Evolutionary conservation across 2,113 vertebrate genomes (phyloP).

Genomic region (Nannobrachium achirus): DNA sequence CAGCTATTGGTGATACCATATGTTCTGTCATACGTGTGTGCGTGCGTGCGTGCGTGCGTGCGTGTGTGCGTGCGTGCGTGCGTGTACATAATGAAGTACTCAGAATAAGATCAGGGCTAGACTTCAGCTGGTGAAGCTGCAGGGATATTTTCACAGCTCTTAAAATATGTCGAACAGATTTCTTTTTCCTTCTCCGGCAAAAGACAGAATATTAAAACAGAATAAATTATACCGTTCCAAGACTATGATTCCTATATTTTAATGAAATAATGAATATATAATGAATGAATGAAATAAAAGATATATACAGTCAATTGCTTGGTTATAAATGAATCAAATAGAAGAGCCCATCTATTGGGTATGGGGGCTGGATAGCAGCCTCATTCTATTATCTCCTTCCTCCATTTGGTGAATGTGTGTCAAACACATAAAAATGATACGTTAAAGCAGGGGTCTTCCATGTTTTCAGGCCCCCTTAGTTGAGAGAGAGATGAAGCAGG

Average conservation of each 20-base stretch:
- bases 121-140: conserved; percentile 19
- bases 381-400: conserved; percentile 31
- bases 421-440: conserved; percentile 29
- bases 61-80: not conserved
- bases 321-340: not conserved
- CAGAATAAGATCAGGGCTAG: conserved; percentile 15
- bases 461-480: too few species aligned
- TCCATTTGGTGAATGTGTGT: conserved; percentile 11
- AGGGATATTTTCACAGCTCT: conserved; percentile 29
- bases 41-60: not conserved
- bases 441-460: too few species aligned
- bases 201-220: conserved; percentile 17
- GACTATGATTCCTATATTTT: conserved; percentile 27
- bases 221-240: conserved; percentile 19
- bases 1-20: conserved; percentile 68
- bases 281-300: too few species aligned
- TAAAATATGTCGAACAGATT: conserved; percentile 23
- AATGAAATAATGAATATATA: conserved; percentile 17
- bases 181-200: conserved; percentile 1
- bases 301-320: conserved; percentile 10
- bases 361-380: not conserved
- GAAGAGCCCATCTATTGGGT: conserved; percentile 18
- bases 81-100: conserved; percentile 21
- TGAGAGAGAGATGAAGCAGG: too few species aligned
- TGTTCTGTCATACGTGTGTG: conserved; percentile 50